Base-by-base conservation (phyloP, 2,113 vertebrate species). In the Cardinalis cardinalis region DNA sequence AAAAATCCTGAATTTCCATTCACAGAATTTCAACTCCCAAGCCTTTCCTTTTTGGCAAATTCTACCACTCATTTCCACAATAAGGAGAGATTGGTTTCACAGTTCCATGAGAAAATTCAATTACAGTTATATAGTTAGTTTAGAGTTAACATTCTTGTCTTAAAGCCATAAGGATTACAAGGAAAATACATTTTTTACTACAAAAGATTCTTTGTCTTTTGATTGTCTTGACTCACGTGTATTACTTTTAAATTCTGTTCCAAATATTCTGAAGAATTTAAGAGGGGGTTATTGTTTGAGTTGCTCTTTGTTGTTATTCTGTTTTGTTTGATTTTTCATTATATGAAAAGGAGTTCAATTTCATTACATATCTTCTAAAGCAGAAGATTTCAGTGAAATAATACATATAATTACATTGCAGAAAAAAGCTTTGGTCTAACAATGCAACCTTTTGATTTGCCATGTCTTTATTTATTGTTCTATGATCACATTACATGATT, bases 211-310 rank as follows among this genome's bases (percentile, higher is more conserved):
- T 69, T 34, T 18, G 5, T 46, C 21, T 84, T 91, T 56, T 17
- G 4, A 43, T 7, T 56, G 4, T 72, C n/a, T 36, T 52, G 43
- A 66, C 43, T 80, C 9, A 59, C 8, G 25, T 18, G 15, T 29
- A 11, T 38, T 80, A 21, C 41, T 56, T 74, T 56, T 31, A 46
- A 66, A 48, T 71, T 76, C 26, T 56, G 14, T 31, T 61, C 19
- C 58, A 59, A 71, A 20, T 60, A 70, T 60, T 84, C 51, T 41
- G 14, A 78, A 55, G 5, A 77, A 72, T 58, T 36, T n/a, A 24
- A 20, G 6, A 10, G 31, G 1, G 0, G 2, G 19, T n/a, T 64
- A 17, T 43, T 59, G 6, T 77, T 40, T 40, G 4, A 44, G 3
- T 10, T 3, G 0, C 2, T 34, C 38, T 70, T 41, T 61, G 4